Conservation (phyloP, 1,140 invertebrate genomes). For the Heliothis subflexa region DNA sequence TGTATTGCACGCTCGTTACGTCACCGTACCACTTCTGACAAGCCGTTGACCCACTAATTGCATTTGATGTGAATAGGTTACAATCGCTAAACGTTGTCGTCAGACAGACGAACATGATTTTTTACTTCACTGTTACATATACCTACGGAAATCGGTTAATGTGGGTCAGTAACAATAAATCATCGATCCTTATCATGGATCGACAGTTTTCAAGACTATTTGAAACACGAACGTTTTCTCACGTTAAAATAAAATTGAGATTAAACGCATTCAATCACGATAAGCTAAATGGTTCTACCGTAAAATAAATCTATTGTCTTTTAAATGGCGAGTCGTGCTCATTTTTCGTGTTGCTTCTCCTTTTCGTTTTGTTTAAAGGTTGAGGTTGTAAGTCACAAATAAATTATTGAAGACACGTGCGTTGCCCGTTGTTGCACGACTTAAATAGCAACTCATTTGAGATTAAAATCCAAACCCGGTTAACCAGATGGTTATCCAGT, state of each 20-base stretch:
- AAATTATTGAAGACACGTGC: constrained; percentile 24
- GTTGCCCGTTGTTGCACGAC: not conserved
- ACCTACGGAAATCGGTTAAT: constrained; percentile 58
- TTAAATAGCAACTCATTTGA: constrained; percentile 4
- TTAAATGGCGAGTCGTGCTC: constrained; percentile 27
- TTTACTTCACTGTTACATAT: constrained; percentile 53
- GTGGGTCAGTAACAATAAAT: constrained; percentile 70
- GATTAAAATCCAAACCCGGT: constrained; percentile 23
- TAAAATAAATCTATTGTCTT: constrained; percentile 31
- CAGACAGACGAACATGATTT: constrained; percentile 50
- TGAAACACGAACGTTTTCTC: constrained; percentile 68
- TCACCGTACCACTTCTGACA: constrained; percentile 64
- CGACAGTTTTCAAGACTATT: constrained; percentile 65
- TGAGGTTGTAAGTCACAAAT: constrained; percentile 37
- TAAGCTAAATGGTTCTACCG: constrained; percentile 22
- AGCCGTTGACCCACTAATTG: constrained; percentile 69
- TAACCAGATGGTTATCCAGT: constrained; percentile 25
- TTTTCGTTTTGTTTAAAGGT: constrained; percentile 38
- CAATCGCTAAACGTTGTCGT: constrained; percentile 67
- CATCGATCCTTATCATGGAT: constrained; percentile 66
- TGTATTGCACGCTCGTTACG: constrained; percentile 57
- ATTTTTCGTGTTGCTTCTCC: constrained; percentile 23
- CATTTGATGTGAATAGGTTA: constrained; percentile 70
- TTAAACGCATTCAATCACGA: constrained; percentile 42
- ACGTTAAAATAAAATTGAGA: constrained; percentile 58